A percentile compares a stretch with the other conserved stretches of the same genome.
phyloP scores from a whole-genome alignment of 2,797 vertebrate species.

The Sebastes steindachneri region DNA sequence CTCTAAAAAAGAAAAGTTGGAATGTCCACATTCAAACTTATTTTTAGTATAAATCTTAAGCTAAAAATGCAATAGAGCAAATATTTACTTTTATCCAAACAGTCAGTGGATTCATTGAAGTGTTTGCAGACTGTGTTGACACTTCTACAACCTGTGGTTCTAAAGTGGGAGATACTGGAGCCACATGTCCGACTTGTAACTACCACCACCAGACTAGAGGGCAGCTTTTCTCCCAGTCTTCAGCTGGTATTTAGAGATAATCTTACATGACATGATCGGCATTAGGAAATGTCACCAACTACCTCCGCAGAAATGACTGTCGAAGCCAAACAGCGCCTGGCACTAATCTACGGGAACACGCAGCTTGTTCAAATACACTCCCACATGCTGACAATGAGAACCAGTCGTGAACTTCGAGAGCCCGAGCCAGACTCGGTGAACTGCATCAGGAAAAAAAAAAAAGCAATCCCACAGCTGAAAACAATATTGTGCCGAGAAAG shows the following conservation, averaged over 20 bases:
- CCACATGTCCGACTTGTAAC: neutral
- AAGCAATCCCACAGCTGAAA: conserved; percentile 30
- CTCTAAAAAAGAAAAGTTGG: neutral
- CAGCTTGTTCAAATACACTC: neutral
- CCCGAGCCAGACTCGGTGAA: neutral
- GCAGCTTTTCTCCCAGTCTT: neutral
- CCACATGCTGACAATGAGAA: conserved; percentile 11
- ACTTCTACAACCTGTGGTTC: neutral
- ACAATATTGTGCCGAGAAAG: conserved; percentile 17
- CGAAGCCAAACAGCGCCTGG: neutral
- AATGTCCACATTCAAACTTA: neutral
- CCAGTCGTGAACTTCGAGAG: conserved; percentile 21
- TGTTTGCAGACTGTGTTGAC: conserved; percentile 12
- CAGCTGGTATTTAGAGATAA: conserved; percentile 10
- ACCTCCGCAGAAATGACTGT: neutral
- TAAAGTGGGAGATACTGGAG: neutral
- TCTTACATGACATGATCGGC: neutral
- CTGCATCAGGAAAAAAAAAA: conserved; percentile 18
- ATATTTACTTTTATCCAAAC: neutral
- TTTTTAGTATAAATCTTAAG: neutral
- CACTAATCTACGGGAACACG: neutral
- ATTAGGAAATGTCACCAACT: neutral
- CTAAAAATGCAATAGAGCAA: neutral
- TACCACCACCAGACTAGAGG: neutral
- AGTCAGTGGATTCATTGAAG: neutral